These are phyloP conservation scores for Calyptomena viridis DNA, from an alignment of 2,113 vertebrate genomes.

Conservation along the genomic window DNA sequence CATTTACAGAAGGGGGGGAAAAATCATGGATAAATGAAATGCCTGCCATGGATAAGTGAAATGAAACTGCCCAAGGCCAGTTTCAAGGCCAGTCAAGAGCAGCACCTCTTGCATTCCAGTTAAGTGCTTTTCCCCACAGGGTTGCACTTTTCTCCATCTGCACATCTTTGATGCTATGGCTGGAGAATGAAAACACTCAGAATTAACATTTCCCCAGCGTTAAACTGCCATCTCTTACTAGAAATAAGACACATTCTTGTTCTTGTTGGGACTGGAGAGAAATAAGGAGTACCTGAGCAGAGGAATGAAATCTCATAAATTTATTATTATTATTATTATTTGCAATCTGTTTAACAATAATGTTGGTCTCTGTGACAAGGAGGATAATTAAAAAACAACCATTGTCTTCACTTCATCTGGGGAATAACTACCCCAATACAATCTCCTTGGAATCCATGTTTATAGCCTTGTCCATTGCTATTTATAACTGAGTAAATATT, in stretches of 20 bases:
- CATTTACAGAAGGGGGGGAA: neutral
- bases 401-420: neutral
- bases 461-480: neutral
- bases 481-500: constrained; percentile 27
- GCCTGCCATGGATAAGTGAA: neutral
- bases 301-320: neutral
- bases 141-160: neutral
- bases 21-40: neutral
- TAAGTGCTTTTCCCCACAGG: neutral
- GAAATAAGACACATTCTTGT: neutral
- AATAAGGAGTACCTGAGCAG: neutral
- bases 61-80: neutral
- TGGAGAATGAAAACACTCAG: neutral
- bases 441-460: constrained; percentile 6
- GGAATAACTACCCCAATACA: neutral
- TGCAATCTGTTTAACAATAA: neutral
- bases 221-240: neutral
- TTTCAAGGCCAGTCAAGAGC: neutral
- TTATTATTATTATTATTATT: neutral
- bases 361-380: neutral
- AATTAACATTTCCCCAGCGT: neutral
- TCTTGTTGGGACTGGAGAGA: neutral
- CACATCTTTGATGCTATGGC: neutral
- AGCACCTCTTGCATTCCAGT: neutral
- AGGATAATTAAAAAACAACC: neutral